A percentile compares a stretch with the other conserved stretches of the same genome.
Conservation (phyloP, 2,797 vertebrate genomes). For the Picus viridis region DNA sequence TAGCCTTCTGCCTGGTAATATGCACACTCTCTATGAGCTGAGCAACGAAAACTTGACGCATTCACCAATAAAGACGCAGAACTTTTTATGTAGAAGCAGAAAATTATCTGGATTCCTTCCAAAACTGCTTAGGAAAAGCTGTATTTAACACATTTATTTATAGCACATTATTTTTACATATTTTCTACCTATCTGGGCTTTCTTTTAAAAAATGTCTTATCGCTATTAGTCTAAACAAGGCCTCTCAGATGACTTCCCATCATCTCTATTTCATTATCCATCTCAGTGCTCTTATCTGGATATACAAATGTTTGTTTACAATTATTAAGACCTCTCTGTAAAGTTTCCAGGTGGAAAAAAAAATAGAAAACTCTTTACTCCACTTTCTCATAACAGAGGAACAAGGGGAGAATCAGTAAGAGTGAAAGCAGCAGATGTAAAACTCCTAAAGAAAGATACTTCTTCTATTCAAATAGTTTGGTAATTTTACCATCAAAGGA, state of each 20-base stretch:
- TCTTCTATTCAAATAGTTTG: background rate
- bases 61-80: background rate
- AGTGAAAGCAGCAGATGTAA: background rate
- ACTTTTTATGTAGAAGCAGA: background rate
- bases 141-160: constrained; percentile 6
- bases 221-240: constrained; percentile 39
- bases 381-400: background rate
- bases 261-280: constrained; percentile 27
- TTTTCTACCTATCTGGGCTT: constrained; percentile 42
- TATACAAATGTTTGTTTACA: constrained; percentile 51
- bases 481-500: background rate
- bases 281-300: background rate
- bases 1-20: constrained; percentile 6
- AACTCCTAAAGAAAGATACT: background rate
- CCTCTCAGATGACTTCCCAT: constrained; percentile 6
- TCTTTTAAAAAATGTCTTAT: constrained; percentile 20
- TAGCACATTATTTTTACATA: constrained; percentile 40
- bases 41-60: background rate
- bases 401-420: background rate
- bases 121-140: background rate
- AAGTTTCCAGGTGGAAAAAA: constrained; percentile 21
- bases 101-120: background rate
- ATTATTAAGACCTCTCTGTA: constrained; percentile 30
- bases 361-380: background rate
- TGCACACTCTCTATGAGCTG: background rate